These are phyloP conservation scores for Stenchaetothrips biformis DNA, from an alignment of 2,888 invertebrate species.

Conservation along the genomic window DNA sequence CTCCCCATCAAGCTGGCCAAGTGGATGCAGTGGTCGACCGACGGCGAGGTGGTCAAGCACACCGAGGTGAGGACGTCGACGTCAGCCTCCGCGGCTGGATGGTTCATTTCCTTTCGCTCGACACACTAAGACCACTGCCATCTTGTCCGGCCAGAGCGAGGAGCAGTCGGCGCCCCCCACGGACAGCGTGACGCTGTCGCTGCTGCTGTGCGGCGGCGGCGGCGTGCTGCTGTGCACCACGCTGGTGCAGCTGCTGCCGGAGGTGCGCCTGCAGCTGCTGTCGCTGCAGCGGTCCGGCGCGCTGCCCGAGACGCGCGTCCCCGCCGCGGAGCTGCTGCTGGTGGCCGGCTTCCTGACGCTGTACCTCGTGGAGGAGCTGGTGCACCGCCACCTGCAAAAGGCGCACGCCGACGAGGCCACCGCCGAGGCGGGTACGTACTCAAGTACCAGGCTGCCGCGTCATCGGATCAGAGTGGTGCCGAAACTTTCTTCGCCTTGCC, in stretches of 20 bases:
- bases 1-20: constrained; percentile 65
- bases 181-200: constrained; percentile 44
- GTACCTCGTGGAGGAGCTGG: constrained; percentile 58
- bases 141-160: not conserved
- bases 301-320: constrained; percentile 49
- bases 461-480: constrained; percentile 32
- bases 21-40: constrained; percentile 50
- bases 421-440: constrained; percentile 49
- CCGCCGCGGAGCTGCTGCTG: constrained; percentile 55
- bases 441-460: constrained; percentile 49
- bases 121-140: too few relatives aligned
- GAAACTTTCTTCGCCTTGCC: not conserved
- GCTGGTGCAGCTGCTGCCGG: constrained; percentile 60
- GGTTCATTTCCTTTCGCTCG: not conserved
- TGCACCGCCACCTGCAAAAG: constrained; percentile 52
- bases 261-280: constrained; percentile 56
- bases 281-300: constrained; percentile 47
- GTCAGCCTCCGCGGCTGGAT: not conserved
- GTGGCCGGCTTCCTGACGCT: constrained; percentile 61
- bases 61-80: constrained; percentile 39
- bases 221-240: constrained; percentile 63
- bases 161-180: constrained; percentile 4
- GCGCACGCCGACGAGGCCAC: constrained; percentile 40
- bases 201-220: constrained; percentile 60
- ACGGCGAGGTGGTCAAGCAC: constrained; percentile 28